Base-by-base conservation (phyloP, 2,113 vertebrate species). In the Tamias sibiricus region DNA sequence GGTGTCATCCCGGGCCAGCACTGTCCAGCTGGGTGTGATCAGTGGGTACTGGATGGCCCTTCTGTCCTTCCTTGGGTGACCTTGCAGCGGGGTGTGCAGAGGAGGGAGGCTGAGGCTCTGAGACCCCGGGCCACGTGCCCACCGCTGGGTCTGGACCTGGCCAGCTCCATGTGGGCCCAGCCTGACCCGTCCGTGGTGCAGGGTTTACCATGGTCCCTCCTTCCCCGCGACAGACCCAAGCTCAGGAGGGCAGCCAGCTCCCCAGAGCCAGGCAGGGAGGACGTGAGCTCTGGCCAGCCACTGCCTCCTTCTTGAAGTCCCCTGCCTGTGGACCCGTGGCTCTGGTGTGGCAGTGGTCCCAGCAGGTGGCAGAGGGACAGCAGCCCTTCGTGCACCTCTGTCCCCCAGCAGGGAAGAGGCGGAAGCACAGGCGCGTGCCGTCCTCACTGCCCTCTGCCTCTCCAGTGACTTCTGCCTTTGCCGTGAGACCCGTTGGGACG, bases 241-340 rank as follows among this genome's bases (percentile, higher is more conserved):
- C n/a, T n/a, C n/a, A n/a, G n/a, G n/a, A n/a, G 32, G 42, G 54
- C 10, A 47, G 28, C 32, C 66, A 40, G 11, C n/a, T 30, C 47
- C 69, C 35, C 24, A 66, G 6, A n/a, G 16, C 47, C 30, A 77
- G 0, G 1, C 0, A 37, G 22, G 35, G 20, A 26, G 72, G 0
- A 1, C 35, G 12, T 28, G 4, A 4, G 2, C 57, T 8, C 3
- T 0, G 1, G 22, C 75, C 2, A 30, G 20, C 3, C 0, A 14
- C 71, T 26, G 2, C 17, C 54, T n/a, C 35, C 83, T 44, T 17
- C 2, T 24, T 5, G n/a, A 42, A 32, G 47, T 40, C 47, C 17
- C 47, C 81, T 69, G 64, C 13, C n/a, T 37, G 2, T 5, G 24
- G 42, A 40, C 1, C 2, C 3, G 16, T 0, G 20, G 7, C 32